Evolutionary conservation across 2,888 invertebrate genomes (phyloP), one percentile per base, ranked within the genome.

Genomic region (Spicauda simplicius): DNA sequence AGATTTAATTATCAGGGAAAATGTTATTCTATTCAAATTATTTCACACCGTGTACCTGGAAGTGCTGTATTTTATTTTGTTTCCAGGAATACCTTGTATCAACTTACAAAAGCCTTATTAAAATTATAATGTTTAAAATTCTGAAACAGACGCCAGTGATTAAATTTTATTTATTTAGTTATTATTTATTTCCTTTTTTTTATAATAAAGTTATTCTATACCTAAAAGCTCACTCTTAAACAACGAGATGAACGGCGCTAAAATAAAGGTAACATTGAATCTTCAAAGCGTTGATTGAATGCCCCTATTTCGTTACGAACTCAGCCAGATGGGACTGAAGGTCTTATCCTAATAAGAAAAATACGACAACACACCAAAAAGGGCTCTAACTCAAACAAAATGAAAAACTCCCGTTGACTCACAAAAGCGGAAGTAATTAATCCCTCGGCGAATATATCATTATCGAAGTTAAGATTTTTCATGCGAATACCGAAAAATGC

Each of bases 281-380:
- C 65, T 55, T 65, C 16, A 33, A 41, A 54, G 33, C 54, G 59
- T 65, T 65, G 59, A 65, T 65, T 58, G 59, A 65, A 65, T 45
- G 19, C 48, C 54, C 58, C 59, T 65, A 65, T 65, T 65, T 65
- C 59, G 65, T 65, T 59, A 65, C 59, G 53, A 54, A 65, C 65
- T 65, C 65, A 45, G 54, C 45, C 65, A 65, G 65, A 65, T 65
- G 65, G 65, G 59, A 58, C 64, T 58, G 41, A 33, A 58, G 53
- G n/a, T 50, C 64, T 59, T 65, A 59, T 65, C 45, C 65, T 54
- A n/a, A 65, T 54, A 58, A 58, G 64, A 41, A 64, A 65, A 65
- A 58, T 59, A 33, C 59, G 59, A 48, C 59, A 25, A 53, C 19
- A 54, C 54, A n/a, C 18, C 45, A 20, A 30, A 54, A 59, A 59